phyloP scores from a whole-genome alignment of 2,797 vertebrate species.

The Acanthiza pusilla region DNA sequence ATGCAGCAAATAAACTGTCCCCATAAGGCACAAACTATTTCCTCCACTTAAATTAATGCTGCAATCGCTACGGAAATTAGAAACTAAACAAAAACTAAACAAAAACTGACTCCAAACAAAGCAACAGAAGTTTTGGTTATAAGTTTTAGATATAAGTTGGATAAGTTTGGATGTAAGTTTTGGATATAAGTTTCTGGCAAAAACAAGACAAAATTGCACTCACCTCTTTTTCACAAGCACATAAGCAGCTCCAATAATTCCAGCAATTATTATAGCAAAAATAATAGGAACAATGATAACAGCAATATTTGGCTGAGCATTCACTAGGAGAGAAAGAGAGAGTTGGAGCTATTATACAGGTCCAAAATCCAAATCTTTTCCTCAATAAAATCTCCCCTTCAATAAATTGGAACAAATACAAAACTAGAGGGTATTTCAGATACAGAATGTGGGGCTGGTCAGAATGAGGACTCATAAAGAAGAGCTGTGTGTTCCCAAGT shows the following conservation, averaged over 20 bases:
- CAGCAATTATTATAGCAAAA: conserved; percentile 81
- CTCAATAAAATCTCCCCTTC: background rate
- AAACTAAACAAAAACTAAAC: background rate
- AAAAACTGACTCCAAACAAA: background rate
- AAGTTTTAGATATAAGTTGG: background rate
- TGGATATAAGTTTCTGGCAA: background rate
- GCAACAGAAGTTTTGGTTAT: background rate
- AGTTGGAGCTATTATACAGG: background rate
- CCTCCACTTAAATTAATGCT: background rate
- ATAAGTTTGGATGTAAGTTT: background rate
- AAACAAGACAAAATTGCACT: background rate
- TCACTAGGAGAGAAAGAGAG: conserved; percentile 58
- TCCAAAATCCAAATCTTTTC: background rate
- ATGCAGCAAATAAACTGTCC: background rate
- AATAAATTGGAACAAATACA: background rate
- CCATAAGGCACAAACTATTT: background rate
- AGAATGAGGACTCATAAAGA: background rate
- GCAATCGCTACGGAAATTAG: background rate
- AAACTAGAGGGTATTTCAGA: background rate
- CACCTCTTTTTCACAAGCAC: conserved; percentile 89
- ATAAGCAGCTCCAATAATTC: conserved; percentile 79
- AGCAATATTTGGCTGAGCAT: conserved; percentile 76
- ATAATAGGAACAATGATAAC: conserved; percentile 87
- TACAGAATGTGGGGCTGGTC: background rate
- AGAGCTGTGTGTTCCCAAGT: background rate